phyloP scores from a whole-genome alignment of 1,140 invertebrate species.

The Harlomillsia oculata region DNA sequence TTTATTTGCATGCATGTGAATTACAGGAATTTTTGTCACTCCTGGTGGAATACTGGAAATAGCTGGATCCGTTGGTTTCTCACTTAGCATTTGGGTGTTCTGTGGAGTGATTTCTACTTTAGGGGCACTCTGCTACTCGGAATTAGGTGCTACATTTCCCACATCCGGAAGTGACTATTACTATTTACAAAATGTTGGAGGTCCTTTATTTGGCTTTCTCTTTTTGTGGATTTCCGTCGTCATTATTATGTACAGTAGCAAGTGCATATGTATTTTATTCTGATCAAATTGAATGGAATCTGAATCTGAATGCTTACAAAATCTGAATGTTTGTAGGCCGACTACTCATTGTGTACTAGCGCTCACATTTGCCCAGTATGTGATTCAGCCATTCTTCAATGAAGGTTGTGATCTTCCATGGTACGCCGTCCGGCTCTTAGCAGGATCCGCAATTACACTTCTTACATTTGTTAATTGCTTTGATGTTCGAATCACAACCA shows the following conservation, averaged over 20 bases:
- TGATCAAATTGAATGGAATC: too few relatives aligned
- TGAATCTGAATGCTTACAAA: too few relatives aligned
- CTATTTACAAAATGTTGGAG: slow-evolving; percentile 81
- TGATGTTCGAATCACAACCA: slow-evolving; percentile 75
- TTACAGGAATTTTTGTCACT: slow-evolving; percentile 48
- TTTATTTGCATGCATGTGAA: too few relatives aligned
- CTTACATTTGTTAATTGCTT: slow-evolving; percentile 81
- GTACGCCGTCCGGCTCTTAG: slow-evolving; percentile 58
- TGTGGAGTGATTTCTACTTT: slow-evolving; percentile 47
- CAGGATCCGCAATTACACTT: slow-evolving; percentile 63
- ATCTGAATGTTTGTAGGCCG: too few relatives aligned
- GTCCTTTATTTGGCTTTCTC: slow-evolving; percentile 82
- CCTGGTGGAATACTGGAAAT: slow-evolving; percentile 47
- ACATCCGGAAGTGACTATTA: slow-evolving; percentile 96
- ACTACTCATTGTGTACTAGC: slow-evolving; percentile 96
- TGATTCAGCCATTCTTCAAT: slow-evolving; percentile 85
- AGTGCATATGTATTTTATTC: too few relatives aligned
- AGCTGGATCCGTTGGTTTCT: slow-evolving; percentile 46
- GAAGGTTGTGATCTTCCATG: slow-evolving; percentile 56
- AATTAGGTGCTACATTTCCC: slow-evolving; percentile 85
- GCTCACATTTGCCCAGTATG: slow-evolving; percentile 89
- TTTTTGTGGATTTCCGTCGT: slow-evolving; percentile 92
- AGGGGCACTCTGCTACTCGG: slow-evolving; percentile 64
- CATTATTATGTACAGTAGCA: slow-evolving; percentile 62
- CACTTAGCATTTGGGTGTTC: slow-evolving; percentile 47